phyloP scores from a whole-genome alignment of 2,113 vertebrate genomes.

The Serilophus lunatus region DNA sequence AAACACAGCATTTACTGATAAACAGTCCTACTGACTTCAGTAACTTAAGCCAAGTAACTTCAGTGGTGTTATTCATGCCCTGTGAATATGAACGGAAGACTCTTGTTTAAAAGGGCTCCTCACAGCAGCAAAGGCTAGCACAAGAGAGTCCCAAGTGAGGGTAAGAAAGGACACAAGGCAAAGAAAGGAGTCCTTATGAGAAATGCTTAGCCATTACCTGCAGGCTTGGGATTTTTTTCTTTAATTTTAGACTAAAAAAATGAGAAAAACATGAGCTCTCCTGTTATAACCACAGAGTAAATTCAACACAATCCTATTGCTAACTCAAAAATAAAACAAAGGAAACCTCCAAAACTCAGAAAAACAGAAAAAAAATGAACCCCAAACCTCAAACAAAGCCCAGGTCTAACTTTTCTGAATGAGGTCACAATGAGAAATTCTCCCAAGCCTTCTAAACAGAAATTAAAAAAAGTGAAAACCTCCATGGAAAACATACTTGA shows the following conservation, averaged over 20 bases:
- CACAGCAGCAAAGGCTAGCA: constrained; percentile 15
- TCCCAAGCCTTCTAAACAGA: background rate
- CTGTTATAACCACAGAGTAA: background rate
- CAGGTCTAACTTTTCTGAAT: background rate
- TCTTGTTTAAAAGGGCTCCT: constrained; percentile 37
- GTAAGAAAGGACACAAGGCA: background rate
- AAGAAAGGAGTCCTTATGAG: constrained; percentile 36
- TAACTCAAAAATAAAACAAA: background rate
- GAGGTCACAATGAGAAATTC: background rate
- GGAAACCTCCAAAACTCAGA: background rate
- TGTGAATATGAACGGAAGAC: constrained; percentile 54
- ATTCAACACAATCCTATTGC: background rate
- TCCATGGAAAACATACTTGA: background rate
- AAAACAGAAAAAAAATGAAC: background rate
- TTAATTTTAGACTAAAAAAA: background rate
- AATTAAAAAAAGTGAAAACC: background rate
- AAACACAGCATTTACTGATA: constrained; percentile 58
- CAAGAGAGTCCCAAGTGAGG: background rate
- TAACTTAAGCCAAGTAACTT: constrained; percentile 55
- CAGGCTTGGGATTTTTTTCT: background rate
- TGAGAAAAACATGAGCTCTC: background rate
- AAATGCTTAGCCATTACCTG: background rate
- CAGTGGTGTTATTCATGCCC: constrained; percentile 52
- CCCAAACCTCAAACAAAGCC: background rate
- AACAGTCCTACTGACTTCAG: constrained; percentile 34